Base-by-base conservation (phyloP, 1,140 invertebrate genomes). In the Cepaea nemoralis region DNA sequence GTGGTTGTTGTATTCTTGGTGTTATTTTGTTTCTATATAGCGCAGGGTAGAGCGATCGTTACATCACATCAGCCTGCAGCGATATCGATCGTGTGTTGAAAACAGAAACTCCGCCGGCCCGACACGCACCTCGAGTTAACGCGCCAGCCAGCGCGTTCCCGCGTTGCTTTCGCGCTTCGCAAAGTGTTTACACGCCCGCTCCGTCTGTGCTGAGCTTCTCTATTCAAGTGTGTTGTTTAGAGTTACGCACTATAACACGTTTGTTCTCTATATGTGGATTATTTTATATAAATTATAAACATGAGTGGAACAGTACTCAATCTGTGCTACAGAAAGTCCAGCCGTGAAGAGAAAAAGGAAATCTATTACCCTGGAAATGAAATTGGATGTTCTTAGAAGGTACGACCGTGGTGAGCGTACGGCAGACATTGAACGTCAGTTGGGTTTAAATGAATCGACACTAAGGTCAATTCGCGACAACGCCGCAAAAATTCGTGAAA, bases 391-490 rank as follows among this genome's bases (percentile, higher is more conserved):
- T 31, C 59, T 63, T 31, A 63, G 27, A 31, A n/a, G 59, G n/a
- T 63, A 63, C 59, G 27, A 63, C 3, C 59, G 59, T 16, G 59
- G 59, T 31, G 59, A 63, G 33, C 59, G 59, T 10, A 63, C 59
- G 6, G 59, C 59, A 31, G 59, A 63, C 59, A 63, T 63, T 63
- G 59, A 31, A 63, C 59, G 59, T 31, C 59, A 6, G 59, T 19
- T 63, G 8, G 59, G 59, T 8, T 63, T 63, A 27, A 63, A 63
- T 27, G 59, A 63, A 16, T 63, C 59, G 1, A 63, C 59, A 19
- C 22, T 63, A 16, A 63, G 59, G 27, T 31, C 59, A 31, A 63
- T 63, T 63, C 59, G 59, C 33, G 59, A 63, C 59, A 63, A 63
- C n/a, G 59, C 59, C 27, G 16, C 2, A 0, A 63, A 63, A 31